Percentiles rank a stretch among this genome's conserved stretches.
Conservation (phyloP, 2,113 vertebrate species). For the Misgurnus mizolepis region DNA sequence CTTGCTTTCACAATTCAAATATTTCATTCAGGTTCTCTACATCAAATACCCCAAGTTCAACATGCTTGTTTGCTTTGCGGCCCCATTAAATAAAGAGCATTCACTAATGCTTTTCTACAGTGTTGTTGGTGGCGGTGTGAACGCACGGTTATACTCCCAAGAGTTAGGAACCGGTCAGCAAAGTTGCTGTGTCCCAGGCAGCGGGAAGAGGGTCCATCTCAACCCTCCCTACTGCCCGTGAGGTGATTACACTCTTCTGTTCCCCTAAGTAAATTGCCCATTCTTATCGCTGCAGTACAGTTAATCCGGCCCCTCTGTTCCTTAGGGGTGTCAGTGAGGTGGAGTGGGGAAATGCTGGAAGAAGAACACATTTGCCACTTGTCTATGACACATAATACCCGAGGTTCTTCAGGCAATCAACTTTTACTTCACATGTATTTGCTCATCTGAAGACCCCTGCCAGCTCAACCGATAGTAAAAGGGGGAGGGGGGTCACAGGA, state of each 20-base stretch:
- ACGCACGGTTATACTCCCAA: neutral
- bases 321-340: slow-evolving; percentile 68
- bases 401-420: slow-evolving; percentile 94
- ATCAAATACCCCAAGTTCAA: too few species aligned
- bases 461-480: slow-evolving; percentile 66
- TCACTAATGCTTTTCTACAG: too few species aligned
- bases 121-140: too few species aligned
- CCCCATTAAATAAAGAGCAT: too few species aligned
- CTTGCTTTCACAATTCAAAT: too few species aligned
- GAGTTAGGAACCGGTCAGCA: slow-evolving; percentile 7
- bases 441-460: slow-evolving; percentile 92
- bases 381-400: slow-evolving; percentile 96
- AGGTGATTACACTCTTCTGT: slow-evolving; percentile 54
- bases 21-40: too few species aligned
- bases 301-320: slow-evolving; percentile 81
- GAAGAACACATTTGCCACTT: slow-evolving; percentile 94
- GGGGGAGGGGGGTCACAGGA: slow-evolving; percentile 32
- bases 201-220: slow-evolving; percentile 10
- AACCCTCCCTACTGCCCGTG: slow-evolving; percentile 45
- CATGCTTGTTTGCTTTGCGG: too few species aligned
- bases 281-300: slow-evolving; percentile 85
- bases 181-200: neutral
- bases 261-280: slow-evolving; percentile 75
- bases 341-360: slow-evolving; percentile 86
- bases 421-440: slow-evolving; percentile 99